Conservation (phyloP, 2,113 vertebrate species). For the Takifugu bimaculatus region DNA sequence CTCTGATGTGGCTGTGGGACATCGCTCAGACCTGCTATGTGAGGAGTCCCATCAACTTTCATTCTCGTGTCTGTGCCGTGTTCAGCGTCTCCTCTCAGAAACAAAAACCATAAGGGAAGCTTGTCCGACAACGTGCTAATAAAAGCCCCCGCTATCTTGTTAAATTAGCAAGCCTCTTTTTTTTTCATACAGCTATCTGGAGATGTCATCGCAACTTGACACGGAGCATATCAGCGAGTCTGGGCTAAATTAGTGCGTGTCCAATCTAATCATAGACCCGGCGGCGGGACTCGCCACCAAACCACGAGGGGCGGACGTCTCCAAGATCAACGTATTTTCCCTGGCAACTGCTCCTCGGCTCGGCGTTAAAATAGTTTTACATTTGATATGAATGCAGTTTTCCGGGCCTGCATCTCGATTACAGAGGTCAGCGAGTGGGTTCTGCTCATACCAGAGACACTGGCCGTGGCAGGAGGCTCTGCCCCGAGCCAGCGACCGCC, state of each 20-base stretch:
- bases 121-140: conserved; percentile 1
- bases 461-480: conserved; percentile 17
- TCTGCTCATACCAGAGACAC: conserved; percentile 53
- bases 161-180: conserved; percentile 37
- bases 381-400: conserved; percentile 68
- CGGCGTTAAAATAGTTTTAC: conserved; percentile 73
- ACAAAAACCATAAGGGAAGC: background rate
- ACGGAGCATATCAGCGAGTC: conserved; percentile 36
- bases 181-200: conserved; percentile 21
- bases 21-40: conserved; percentile 28
- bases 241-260: conserved; percentile 60
- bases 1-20: conserved; percentile 33
- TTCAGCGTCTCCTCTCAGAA: conserved; percentile 1
- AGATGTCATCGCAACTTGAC: conserved; percentile 33
- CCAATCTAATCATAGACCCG: conserved; percentile 69
- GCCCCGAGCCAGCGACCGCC: conserved; percentile 61
- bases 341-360: conserved; percentile 65
- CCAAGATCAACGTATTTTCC: conserved; percentile 71
- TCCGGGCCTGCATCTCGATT: conserved; percentile 67
- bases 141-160: conserved; percentile 26
- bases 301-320: conserved; percentile 65
- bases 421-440: conserved; percentile 65
- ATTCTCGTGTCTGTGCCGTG: background rate
- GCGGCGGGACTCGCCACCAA: conserved; percentile 61
- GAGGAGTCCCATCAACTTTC: background rate